phyloP scores from a whole-genome alignment of 2,113 vertebrate genomes.

The Uria aalge region DNA sequence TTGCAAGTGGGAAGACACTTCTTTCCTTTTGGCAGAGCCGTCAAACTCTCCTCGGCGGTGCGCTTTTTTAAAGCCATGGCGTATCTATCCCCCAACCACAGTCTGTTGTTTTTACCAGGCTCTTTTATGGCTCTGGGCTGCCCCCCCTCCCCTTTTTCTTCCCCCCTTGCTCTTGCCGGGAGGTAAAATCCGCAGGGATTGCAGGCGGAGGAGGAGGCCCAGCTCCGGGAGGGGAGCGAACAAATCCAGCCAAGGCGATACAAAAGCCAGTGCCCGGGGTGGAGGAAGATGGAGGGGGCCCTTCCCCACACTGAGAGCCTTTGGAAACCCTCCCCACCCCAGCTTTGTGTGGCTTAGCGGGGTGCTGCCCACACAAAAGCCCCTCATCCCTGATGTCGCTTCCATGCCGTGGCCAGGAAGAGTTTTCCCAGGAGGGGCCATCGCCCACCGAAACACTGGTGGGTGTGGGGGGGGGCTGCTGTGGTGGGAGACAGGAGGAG shows the following conservation, averaged over 20 bases:
- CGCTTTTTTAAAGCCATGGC: constrained; percentile 37
- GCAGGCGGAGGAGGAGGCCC: constrained; percentile 46
- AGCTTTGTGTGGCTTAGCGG: constrained; percentile 64
- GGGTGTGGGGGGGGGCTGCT: neutral
- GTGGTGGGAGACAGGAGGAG: neutral
- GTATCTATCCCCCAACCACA: constrained; percentile 12
- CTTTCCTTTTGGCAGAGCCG: constrained; percentile 43
- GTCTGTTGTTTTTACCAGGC: constrained; percentile 53
- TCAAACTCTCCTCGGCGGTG: constrained; percentile 10
- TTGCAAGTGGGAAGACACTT: constrained; percentile 53
- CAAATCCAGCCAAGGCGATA: constrained; percentile 54
- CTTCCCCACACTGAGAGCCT: constrained; percentile 37
- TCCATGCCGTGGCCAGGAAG: neutral
- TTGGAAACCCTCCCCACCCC: constrained; percentile 19
- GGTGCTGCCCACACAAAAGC: constrained; percentile 61
- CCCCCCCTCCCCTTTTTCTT: neutral
- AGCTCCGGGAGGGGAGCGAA: constrained; percentile 52
- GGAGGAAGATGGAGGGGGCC: constrained; percentile 43
- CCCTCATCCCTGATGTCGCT: neutral
- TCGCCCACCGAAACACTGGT: accelerated
- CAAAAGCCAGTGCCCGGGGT: constrained; percentile 61
- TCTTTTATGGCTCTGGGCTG: constrained; percentile 48
- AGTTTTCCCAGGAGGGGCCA: constrained; percentile 7
- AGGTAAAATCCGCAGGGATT: constrained; percentile 64
- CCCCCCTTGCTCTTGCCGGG: constrained; percentile 34